phyloP scores from a whole-genome alignment of 2,888 invertebrate species.

The Cinara cedri region DNA sequence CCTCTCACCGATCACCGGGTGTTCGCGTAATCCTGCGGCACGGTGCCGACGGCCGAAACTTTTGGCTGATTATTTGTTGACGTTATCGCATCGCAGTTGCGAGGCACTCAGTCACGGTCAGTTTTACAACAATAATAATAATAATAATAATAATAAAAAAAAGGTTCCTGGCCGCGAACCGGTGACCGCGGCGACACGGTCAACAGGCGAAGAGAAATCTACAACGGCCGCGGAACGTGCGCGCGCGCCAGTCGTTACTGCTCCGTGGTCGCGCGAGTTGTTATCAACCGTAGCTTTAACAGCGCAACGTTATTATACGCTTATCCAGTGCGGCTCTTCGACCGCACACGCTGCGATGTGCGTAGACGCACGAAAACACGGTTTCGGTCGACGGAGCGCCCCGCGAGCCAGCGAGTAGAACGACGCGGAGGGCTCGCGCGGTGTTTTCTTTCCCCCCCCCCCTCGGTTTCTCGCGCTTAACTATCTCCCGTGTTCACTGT shows the following conservation, averaged over 20 bases:
- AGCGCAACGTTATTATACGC: not conserved
- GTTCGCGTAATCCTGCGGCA: no score
- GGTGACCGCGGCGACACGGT: slow-evolving; percentile 14
- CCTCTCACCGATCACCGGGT: no score
- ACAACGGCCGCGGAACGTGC: not conserved
- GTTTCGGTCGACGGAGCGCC: slow-evolving; percentile 12
- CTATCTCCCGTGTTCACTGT: not conserved
- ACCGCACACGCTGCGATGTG: not conserved
- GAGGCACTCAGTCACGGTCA: no score
- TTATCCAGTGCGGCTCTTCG: not conserved
- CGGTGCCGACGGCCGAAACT: no score
- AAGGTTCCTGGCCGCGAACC: not conserved
- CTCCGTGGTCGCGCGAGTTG: not conserved
- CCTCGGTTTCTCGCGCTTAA: not conserved
- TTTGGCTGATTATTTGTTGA: no score
- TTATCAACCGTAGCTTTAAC: not conserved
- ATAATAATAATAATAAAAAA: not conserved
- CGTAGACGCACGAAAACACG: not conserved
- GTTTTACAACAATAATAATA: not conserved
- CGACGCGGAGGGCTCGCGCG: not conserved
- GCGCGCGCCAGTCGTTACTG: not conserved
- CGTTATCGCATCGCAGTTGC: no score
- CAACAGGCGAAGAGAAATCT: slow-evolving; percentile 41
- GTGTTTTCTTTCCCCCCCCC: not conserved
- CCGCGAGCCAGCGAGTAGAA: not conserved